Percentiles rank a stretch among this genome's conserved stretches.
Conservation (phyloP, 2,113 vertebrate genomes). For the Anarrhichthys ocellatus region DNA sequence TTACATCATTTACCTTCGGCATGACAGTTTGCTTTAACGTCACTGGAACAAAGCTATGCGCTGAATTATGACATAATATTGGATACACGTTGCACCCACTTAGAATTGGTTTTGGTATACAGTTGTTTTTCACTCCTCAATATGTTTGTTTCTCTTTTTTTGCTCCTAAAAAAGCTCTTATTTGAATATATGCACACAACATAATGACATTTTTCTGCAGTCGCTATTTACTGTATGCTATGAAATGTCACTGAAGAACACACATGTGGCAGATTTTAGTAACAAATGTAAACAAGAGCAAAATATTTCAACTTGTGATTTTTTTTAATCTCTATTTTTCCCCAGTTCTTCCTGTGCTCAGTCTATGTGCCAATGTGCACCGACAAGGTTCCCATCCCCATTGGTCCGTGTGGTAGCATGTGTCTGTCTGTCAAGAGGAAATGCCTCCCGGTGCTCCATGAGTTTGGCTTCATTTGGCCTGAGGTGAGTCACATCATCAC, state of each 20-base stretch:
- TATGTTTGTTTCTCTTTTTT: background rate
- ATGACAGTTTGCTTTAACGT: conserved; percentile 21
- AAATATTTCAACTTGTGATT: background rate
- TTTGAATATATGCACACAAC: background rate
- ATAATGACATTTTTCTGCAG: background rate
- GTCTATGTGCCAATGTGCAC: conserved; percentile 99
- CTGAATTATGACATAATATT: background rate
- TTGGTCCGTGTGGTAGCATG: conserved; percentile 98
- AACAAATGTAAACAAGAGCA: background rate
- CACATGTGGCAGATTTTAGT: background rate
- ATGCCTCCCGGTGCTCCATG: conserved; percentile 94
- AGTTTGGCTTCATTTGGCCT: conserved; percentile 98
- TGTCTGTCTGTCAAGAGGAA: conserved; percentile 95
- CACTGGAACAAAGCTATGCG: background rate
- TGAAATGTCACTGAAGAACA: background rate
- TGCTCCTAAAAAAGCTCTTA: background rate
- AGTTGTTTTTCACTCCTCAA: background rate
- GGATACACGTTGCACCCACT: background rate
- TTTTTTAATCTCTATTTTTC: background rate
- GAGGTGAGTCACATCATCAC: conserved; percentile 77
- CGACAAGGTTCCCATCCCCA: conserved; percentile 98
- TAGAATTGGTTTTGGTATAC: background rate
- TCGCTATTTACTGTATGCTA: background rate
- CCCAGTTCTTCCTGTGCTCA: conserved; percentile 97
- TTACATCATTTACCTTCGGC: conserved; percentile 6